Evolutionary conservation across 2,797 vertebrate genomes (phyloP).

Genomic region (Sparidentex hasta): DNA sequence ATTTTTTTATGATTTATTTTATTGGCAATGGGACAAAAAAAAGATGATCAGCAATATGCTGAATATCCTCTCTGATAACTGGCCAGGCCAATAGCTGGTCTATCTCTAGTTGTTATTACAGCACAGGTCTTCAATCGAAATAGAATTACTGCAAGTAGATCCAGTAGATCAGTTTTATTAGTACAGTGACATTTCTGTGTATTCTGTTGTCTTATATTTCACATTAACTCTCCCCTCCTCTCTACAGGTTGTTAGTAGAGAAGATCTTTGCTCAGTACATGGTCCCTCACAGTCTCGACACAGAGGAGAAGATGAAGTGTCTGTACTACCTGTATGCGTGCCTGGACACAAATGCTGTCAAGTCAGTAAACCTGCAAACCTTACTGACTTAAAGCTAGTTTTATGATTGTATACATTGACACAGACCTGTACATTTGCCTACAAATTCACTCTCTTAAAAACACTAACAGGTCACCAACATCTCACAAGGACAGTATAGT

Average conservation of each 20-base stretch:
- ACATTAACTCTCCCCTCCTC: not conserved
- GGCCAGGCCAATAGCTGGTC: too few species aligned
- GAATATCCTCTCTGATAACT: too few species aligned
- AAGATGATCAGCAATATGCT: too few species aligned
- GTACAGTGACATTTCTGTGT: not conserved
- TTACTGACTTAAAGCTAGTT: not conserved
- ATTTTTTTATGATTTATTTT: too few species aligned
- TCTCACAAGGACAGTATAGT: not conserved
- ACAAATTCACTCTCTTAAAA: not conserved
- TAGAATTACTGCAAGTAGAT: not conserved
- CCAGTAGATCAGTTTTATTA: not conserved
- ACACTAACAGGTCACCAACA: not conserved
- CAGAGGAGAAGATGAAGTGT: constrained; percentile 99
- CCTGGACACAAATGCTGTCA: constrained; percentile 98
- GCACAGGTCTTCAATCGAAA: not conserved
- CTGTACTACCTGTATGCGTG: constrained; percentile 99
- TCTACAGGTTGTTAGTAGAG: constrained; percentile 93
- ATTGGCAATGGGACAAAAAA: too few species aligned
- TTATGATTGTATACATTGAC: not conserved
- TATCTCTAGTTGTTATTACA: not conserved
- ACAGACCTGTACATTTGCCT: not conserved
- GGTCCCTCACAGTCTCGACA: constrained; percentile 98
- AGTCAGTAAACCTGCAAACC: constrained; percentile 83
- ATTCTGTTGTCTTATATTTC: not conserved
- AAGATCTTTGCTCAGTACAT: constrained; percentile 99